Evolutionary conservation across 2,113 vertebrate species (phyloP), one percentile per base, ranked within the genome.

Genomic region (Emydocephalus ijimae): DNA sequence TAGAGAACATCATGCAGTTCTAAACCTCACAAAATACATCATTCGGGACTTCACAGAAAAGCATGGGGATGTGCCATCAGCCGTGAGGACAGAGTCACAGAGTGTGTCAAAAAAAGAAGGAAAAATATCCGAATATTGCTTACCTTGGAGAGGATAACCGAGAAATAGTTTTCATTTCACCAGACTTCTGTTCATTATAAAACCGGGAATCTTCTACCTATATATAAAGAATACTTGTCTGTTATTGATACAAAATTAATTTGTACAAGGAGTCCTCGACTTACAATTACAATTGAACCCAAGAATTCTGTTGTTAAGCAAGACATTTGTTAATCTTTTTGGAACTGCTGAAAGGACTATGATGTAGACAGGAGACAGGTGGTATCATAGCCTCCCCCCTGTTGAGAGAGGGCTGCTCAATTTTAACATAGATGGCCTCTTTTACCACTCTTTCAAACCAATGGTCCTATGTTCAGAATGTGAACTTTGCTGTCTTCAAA

Each of bases 141-240:
- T 93, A 99, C 99, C 98, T 98, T 94, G 93, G 93, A 1, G 94
- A 96, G 81, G 96, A 97, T 39, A 86, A 91, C 0, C 95, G 96
- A 48, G 94, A 94, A 91, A 64, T 7, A 29, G 48, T 45, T 26
- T 14, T 91, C 95, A 4, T 90, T 94, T 39, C 94, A 90, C 96
- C 94, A 88, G 94, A 74, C 34, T 96, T 96, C 81, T 97, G 94
- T 23, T 95, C 97, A 52, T 4, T 56, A 69, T 69, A 0, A 1
- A 5, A 59, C 26, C 15, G 74, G 91, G 64, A 45, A 29, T 90
- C 93, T 97, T 97, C 94, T 93, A 87, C 91, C 96, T 96, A 39
- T 23, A 97, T 3, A 92, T 45, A 96, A 91, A 96, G 43, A 94
- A 50, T 74, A 91, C 29, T 64, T 90, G 21, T 95, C 93, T 90